Base-by-base conservation (phyloP, 2,888 invertebrate genomes). In the Venusia cambrica region DNA sequence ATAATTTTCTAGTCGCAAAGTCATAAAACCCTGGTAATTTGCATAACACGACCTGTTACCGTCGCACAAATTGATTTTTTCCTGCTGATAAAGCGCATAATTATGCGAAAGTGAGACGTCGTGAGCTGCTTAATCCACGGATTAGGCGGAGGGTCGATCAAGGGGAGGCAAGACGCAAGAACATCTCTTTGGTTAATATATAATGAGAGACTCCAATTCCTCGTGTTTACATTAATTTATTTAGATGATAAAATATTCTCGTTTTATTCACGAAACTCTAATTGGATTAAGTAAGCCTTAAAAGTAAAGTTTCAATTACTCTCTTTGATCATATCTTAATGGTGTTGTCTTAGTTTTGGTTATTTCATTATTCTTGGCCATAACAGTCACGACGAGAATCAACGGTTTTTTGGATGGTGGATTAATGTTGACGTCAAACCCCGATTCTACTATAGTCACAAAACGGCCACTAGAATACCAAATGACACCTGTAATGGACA, bases 201-300 rank as follows among this genome's bases (percentile, higher is more conserved):
- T 83, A 84, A 84, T 81, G 78, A 78, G 69, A 63, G 62, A 62
- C 59, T 67, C 73, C 71, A 71, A 73, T 69, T 62, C 62, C 55
- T 52, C 63, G 58, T 80, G 81, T 81, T 83, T 81, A 77, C 74
- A 78, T 80, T 81, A 75, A 80, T 76, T 81, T 74, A 61, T 55
- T 50, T 62, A 70, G n/a, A n/a, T n/a, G n/a, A 66, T 53, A 57
- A 65, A 67, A 70, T 65, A 59, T 48, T 54, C 37, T 36, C 27
- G 44, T 47, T 42, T 47, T 34, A 38, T 45, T 46, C 21, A 20
- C 27, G 36, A 29, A 40, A 33, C 38, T 36, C 20, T 16, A 40
- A 35, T 37, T n/a, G n/a, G n/a, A n/a, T 27, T 27, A 20, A 4
- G 5, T 14, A 20, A 34, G 28, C 29, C 12, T 37, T 25, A 7